Base-by-base conservation (phyloP, 2,797 vertebrate genomes). In the Sebastes dallii region DNA sequence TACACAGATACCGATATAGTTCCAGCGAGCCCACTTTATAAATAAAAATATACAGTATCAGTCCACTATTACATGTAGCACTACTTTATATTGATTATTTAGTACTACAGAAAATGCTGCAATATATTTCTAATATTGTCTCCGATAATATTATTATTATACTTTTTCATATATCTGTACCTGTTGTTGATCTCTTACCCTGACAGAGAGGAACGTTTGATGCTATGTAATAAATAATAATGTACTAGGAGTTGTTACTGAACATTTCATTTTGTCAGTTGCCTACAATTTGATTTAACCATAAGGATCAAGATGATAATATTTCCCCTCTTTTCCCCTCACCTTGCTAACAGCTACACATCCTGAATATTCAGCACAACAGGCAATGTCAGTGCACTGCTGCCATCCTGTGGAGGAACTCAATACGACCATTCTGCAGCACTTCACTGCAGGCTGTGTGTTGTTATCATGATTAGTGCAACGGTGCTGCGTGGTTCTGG, bases 351-450 rank as follows among this genome's bases (percentile, higher is more conserved):
- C 24, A 56, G 14, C 46, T 22, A 30, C 20, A 68, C 8, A 70
- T n/a, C n/a, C n/a, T 71, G 25, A 71, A 42, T 3, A 58, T 32
- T 3, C 13, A 25, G 25, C 4, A 22, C 5, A 34, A 29, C 3
- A 12, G 2, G 8, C 12, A 13, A 24, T 0, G 0, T 39, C 11
- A 25, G 12, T 16, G n/a, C 61, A 72, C 50, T 67, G 69, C 67
- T 75, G 76, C 71, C 78, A 72, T 59, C 81, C 1, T 65, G 75
- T 78, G 75, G 61, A 69, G 11, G 42, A 70, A 46, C 8, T 78
- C 3, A 0, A 22, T 52, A 50, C 20, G 25, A 64, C 66, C 39
- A 75, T 52, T 55, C 24, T 62, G 65, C 73, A 62, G 59, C 11
- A 9, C 5, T n/a, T 20, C 6, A 13, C 7, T 58, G 55, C 22